Evolutionary conservation across 2,113 vertebrate species (phyloP), one percentile per base, ranked within the genome.

Genomic region (Boulengeromyrus knoepffleri): DNA sequence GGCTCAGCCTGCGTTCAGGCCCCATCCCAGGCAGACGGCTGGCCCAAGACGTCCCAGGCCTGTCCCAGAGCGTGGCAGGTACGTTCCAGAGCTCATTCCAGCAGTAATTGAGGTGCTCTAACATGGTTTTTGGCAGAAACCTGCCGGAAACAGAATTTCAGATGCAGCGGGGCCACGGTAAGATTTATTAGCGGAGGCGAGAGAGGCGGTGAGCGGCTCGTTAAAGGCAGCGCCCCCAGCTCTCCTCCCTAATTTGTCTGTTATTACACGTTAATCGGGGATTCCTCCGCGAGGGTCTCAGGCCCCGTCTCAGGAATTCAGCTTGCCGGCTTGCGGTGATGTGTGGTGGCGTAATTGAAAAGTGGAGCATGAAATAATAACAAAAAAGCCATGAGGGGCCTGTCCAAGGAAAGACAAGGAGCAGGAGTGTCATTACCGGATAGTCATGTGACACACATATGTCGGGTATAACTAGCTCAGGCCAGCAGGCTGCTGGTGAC

Each of bases 111-210:
- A 96, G 96, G 95, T 95, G 96, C 95, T 97, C 97, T 97, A 96
- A 96, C 96, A 96, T 97, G 96, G 95, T 96, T 97, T 97, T 96
- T 95, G 95, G 96, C 96, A 93, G 95, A 97, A 96, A 96, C 96
- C 94, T 97, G 97, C 97, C 96, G 96, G 95, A 97, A 97, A 97
- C 97, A 96, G 97, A 56, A 95, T 97, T 97, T 97, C 97, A 96
- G 96, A 97, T 97, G 96, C 97, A 97, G 94, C 94, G 94, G 93
- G 96, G 96, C 95, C 94, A 89, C 95, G 92, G 93, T 92, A 95
- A 98, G 96, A 97, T 97, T 97, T 97, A 97, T 97, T 96, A 96
- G 96, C 93, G 92, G 93, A 89, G 92, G 92, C 96, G 94, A 93
- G 93, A 94, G 95, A 96, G 96, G 95, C 95, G 96, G 95, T 94